Base-by-base conservation (phyloP, 1,140 invertebrate genomes). In the Cecropterus lyciades region DNA sequence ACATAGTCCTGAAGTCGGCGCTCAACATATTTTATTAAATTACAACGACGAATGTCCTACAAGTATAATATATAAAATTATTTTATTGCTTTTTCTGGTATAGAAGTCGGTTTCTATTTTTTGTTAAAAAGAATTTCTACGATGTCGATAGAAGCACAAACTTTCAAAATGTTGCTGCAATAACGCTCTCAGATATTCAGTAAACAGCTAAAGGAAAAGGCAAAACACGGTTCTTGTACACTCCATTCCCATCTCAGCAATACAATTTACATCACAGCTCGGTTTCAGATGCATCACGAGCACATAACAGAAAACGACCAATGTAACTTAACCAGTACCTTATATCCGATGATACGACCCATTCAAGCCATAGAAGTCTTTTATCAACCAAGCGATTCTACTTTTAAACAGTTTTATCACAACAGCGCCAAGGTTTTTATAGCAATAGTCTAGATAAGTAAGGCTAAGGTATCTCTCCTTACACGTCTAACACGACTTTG, bases 281-380 rank as follows among this genome's bases (percentile, higher is more conserved):
- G n/a, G 6, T 27, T 13, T 14, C 48, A 51, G 48, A 1, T 51
- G n/a, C 48, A 7, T 51, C n/a, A 20, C n/a, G 48, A 20, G 20
- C 48, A 51, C 48, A n/a, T 11, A 13, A 51, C 20, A 51, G 48
- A 51, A 51, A 51, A 51, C n/a, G 24, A 13, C 20, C 48, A 30
- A 51, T 51, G 48, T 51, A 40, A 30, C 48, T 33, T 8, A 24
- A 51, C 20, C 15, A n/a, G 27, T 51, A 27, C 20, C 20, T 24
- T 51, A 51, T 51, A 20, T 51, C 11, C 37, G 37, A 10, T 1
- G 37, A 0, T n/a, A 40, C n/a, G 37, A 40, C 37, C 11, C 0
- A 1, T 9, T 40, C 37, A 13, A 9, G 37, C 37, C 11, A 40
- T 40, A 40, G 37, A 40, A 40, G 11, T 11, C 30, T 33, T 9